Evolutionary conservation across 2,888 invertebrate genomes (phyloP).

Genomic region (Ptilodon capucinus): DNA sequence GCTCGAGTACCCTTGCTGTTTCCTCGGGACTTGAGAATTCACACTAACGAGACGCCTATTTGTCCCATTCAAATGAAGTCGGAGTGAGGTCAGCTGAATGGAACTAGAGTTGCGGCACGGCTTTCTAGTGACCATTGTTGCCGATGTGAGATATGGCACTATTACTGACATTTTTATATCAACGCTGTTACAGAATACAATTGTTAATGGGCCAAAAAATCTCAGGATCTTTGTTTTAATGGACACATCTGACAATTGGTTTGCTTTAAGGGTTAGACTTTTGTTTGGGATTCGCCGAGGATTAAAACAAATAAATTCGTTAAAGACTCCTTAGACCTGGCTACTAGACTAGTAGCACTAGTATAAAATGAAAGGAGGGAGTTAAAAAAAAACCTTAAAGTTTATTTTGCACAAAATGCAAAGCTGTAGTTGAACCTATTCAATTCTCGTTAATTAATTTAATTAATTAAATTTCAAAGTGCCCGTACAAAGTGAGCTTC

Average conservation of each 20-base stretch:
- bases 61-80: conserved; percentile 53
- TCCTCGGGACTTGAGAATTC: conserved; percentile 39
- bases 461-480: conserved; percentile 64
- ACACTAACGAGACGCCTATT: conserved; percentile 58
- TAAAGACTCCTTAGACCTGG: too few species aligned
- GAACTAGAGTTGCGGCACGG: conserved; percentile 29
- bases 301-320: too few species aligned
- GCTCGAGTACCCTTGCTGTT: conserved; percentile 40
- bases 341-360: too few species aligned
- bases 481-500: conserved; percentile 61
- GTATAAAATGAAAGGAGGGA: too few species aligned
- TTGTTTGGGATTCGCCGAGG: too few species aligned
- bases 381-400: background rate
- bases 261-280: too few species aligned
- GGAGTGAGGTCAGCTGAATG: conserved; percentile 43
- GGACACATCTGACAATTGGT: too few species aligned
- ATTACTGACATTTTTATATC: background rate
- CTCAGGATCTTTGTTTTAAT: too few species aligned
- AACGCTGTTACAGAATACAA: background rate
- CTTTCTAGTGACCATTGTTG: conserved; percentile 30
- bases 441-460: conserved; percentile 40
- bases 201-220: too few species aligned
- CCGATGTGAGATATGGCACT: conserved; percentile 7
- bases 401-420: conserved; percentile 6
- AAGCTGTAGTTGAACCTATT: too few species aligned